A percentile compares a stretch with the other conserved stretches of the same genome.
Conservation (phyloP, 2,113 vertebrate species). For the Prietella phreatophila region DNA sequence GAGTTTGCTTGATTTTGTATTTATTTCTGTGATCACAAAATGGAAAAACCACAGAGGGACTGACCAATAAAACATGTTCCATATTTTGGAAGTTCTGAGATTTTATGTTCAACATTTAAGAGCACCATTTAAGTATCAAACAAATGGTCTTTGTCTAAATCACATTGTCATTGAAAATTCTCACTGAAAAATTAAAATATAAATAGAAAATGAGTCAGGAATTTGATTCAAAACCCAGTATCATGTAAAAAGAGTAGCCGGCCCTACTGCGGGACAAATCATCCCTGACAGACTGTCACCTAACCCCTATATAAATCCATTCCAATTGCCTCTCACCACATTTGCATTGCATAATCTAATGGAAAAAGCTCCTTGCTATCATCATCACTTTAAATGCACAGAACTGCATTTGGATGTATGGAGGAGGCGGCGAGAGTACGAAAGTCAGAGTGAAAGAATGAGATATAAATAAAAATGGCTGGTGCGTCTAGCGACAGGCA, state of each 20-base stretch:
- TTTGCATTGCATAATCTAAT: slow-evolving; percentile 34
- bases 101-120: too few species aligned
- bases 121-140: too few species aligned
- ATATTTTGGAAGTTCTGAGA: too few species aligned
- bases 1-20: too few species aligned
- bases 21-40: too few species aligned
- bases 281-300: slow-evolving; percentile 46
- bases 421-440: slow-evolving; percentile 17
- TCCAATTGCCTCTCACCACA: slow-evolving; percentile 63
- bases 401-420: slow-evolving; percentile 15
- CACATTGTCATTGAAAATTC: background rate
- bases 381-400: slow-evolving; percentile 70
- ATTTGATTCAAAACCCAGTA: background rate
- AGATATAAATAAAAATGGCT: slow-evolving; percentile 73
- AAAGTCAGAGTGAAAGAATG: slow-evolving; percentile 19
- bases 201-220: background rate
- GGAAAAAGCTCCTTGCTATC: slow-evolving; percentile 60
- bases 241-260: slow-evolving; percentile 6
- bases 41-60: too few species aligned
- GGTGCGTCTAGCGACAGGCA: slow-evolving; percentile 59
- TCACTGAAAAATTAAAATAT: background rate
- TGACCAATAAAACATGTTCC: too few species aligned
- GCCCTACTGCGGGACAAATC: slow-evolving; percentile 29
- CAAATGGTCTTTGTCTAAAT: background rate
- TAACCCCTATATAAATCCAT: slow-evolving; percentile 56